Percentiles rank a stretch among this genome's conserved stretches.
Evolutionary conservation across 2,113 vertebrate genomes (phyloP).

Genomic region (Marmota monax): DNA sequence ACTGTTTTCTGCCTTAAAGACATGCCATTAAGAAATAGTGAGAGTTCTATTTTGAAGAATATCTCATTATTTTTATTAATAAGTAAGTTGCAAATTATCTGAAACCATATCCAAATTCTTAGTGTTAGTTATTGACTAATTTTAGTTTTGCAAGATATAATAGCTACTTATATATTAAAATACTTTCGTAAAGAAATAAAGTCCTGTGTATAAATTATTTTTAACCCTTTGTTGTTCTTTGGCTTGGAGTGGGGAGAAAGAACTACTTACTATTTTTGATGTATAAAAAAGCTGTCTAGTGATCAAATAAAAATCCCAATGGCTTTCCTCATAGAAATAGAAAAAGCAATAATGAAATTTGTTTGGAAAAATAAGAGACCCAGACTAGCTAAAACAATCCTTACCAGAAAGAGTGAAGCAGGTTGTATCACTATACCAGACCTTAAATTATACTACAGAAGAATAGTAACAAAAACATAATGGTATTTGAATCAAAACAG

Average conservation of each 20-base stretch:
- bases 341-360: no score
- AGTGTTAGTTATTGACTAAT: conserved; percentile 50
- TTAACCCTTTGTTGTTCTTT: conserved; percentile 67
- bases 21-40: conserved; percentile 71
- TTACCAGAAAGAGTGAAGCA: no score
- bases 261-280: conserved; percentile 81
- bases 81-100: conserved; percentile 72
- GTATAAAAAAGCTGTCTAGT: conserved; percentile 77
- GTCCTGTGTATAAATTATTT: conserved; percentile 67
- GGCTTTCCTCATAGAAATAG: no score
- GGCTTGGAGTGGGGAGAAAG: conserved; percentile 34
- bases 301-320: no score
- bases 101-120: conserved; percentile 63
- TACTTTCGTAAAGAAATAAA: conserved; percentile 68
- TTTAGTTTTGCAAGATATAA: conserved; percentile 83
- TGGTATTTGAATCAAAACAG: no score
- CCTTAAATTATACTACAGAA: no score
- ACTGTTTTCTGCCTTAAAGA: conserved; percentile 42
- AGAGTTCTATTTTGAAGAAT: conserved; percentile 70
- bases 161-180: conserved; percentile 70
- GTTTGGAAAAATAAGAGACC: no score
- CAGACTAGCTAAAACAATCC: no score
- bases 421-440: no score
- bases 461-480: no score
- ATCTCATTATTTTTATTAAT: conserved; percentile 78